Evolutionary conservation across 2,797 vertebrate species (phyloP).

Genomic region (Numenius phaeopus): DNA sequence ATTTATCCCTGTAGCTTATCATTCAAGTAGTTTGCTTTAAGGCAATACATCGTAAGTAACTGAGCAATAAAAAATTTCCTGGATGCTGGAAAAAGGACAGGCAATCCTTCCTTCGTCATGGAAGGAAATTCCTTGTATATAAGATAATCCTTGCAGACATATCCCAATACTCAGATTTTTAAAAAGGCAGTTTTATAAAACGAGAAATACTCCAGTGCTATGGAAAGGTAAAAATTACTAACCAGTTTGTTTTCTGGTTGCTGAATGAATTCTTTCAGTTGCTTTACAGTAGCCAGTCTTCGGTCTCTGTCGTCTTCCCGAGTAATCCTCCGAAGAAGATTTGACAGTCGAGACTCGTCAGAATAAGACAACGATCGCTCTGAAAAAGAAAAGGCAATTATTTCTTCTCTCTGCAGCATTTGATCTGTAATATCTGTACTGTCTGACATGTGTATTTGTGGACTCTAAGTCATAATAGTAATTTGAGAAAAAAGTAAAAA

Average conservation of each 20-base stretch:
- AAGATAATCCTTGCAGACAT: background rate
- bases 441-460: accelerated
- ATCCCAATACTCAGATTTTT: background rate
- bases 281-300: constrained; percentile 97
- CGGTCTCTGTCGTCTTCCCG: constrained; percentile 99
- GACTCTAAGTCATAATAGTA: accelerated
- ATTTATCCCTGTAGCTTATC: background rate
- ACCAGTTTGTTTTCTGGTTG: constrained; percentile 99
- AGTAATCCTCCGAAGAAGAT: constrained; percentile 98
- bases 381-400: constrained; percentile 65
- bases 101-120: background rate
- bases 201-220: background rate
- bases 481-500: background rate
- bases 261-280: constrained; percentile 98
- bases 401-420: background rate
- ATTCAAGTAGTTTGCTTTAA: background rate
- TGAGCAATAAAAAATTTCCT: background rate
- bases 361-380: constrained; percentile 98
- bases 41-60: background rate
- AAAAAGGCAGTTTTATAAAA: background rate
- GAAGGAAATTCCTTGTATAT: background rate
- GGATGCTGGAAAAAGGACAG: background rate
- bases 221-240: constrained; percentile 32
- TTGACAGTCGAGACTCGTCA: constrained; percentile 98
- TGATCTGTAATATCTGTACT: background rate